Conservation (phyloP, 2,888 invertebrate species). For the Drosophila prolongata region DNA sequence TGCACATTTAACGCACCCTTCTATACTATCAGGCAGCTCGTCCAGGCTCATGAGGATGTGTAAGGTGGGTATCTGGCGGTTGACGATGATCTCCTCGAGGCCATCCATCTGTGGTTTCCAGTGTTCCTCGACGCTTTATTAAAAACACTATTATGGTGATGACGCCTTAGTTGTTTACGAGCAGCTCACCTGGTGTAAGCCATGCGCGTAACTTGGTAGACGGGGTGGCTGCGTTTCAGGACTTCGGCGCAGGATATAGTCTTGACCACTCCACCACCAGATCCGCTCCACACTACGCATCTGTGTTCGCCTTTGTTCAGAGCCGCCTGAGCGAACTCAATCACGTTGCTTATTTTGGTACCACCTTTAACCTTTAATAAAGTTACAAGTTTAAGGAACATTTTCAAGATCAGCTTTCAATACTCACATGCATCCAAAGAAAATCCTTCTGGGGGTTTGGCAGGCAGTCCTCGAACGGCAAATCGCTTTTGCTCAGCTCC, state of each 20-base stretch:
- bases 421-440: conserved; percentile 93
- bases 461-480: conserved; percentile 88
- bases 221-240: conserved; percentile 89
- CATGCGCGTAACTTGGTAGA: conserved; percentile 91
- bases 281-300: conserved; percentile 92
- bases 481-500: conserved; percentile 87
- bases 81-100: conserved; percentile 91
- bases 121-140: conserved; percentile 89
- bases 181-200: conserved; percentile 87
- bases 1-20: conserved; percentile 62
- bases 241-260: conserved; percentile 96
- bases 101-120: conserved; percentile 93
- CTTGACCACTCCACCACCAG: conserved; percentile 92
- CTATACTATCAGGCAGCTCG: conserved; percentile 74
- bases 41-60: conserved; percentile 91
- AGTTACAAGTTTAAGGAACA: background rate
- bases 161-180: background rate
- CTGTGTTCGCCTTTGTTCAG: conserved; percentile 87
- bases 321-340: conserved; percentile 90
- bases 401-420: background rate
- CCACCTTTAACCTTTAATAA: conserved; percentile 90
- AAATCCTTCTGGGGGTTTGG: conserved; percentile 87
- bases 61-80: conserved; percentile 91
- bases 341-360: conserved; percentile 92
- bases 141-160: background rate